Percentiles rank a stretch among this genome's conserved stretches.
phyloP scores from a whole-genome alignment of 1,140 invertebrate genomes.

The Hirudo medicinalis region DNA sequence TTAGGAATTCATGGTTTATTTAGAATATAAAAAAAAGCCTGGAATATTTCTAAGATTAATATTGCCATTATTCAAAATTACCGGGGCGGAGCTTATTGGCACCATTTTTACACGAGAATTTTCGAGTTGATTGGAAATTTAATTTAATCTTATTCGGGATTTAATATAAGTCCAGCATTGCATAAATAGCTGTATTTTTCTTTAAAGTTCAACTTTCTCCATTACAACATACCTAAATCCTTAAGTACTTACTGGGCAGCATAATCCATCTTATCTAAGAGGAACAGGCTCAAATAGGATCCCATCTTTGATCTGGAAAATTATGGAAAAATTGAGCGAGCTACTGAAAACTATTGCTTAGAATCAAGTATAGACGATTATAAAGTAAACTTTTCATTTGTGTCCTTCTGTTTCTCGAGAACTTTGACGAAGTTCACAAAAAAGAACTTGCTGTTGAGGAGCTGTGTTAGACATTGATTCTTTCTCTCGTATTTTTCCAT shows the following conservation, averaged over 20 bases:
- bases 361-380: neutral
- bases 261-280: conserved; percentile 2
- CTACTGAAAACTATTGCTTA: neutral
- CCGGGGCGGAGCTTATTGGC: no score
- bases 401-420: conserved; percentile 4
- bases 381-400: neutral
- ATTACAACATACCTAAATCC: no score
- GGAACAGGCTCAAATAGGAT: neutral
- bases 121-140: no score
- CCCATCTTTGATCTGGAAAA: conserved; percentile 10
- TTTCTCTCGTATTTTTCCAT: conserved; percentile 4
- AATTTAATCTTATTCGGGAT: no score
- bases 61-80: no score
- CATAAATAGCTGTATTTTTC: no score
- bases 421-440: neutral
- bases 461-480: neutral
- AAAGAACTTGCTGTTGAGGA: conserved; percentile 10
- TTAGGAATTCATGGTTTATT: no score
- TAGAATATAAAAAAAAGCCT: no score
- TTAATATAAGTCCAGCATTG: no score
- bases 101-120: no score
- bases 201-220: no score
- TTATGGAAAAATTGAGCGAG: neutral
- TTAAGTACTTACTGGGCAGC: neutral
- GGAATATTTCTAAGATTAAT: no score